phyloP scores from a whole-genome alignment of 2,113 vertebrate genomes.

The Vulpes lagopus region DNA sequence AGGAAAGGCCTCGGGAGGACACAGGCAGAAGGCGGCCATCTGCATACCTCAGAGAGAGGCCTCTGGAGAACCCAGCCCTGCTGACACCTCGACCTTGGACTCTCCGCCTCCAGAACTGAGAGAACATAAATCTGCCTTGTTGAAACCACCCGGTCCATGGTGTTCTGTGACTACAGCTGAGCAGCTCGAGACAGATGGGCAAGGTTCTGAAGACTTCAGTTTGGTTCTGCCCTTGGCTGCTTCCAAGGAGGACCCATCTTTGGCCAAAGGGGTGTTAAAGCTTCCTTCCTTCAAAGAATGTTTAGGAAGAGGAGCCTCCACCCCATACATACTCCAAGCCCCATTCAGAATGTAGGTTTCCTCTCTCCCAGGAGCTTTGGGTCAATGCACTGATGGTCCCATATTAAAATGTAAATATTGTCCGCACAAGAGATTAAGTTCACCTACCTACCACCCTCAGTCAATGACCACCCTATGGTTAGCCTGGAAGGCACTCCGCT shows the following conservation, averaged over 20 bases:
- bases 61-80: rapidly evolving
- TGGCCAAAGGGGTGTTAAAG: neutral
- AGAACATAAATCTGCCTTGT: rapidly evolving
- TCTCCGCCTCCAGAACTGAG: neutral
- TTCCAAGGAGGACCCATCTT: neutral
- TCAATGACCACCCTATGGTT: too few relatives aligned
- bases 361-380: neutral
- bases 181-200: rapidly evolving
- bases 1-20: rapidly evolving
- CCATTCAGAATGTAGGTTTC: neutral
- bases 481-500: neutral
- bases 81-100: rapidly evolving
- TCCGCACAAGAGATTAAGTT: neutral
- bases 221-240: neutral
- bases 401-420: neutral
- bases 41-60: rapidly evolving
- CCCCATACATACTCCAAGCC: neutral
- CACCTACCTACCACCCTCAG: neutral
- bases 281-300: neutral
- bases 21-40: neutral
- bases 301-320: neutral
- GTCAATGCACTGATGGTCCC: neutral
- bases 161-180: rapidly evolving
- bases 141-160: rapidly evolving
- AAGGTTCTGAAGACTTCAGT: neutral